Conservation (phyloP, 2,888 invertebrate species). For the Candidula unifasciata region DNA sequence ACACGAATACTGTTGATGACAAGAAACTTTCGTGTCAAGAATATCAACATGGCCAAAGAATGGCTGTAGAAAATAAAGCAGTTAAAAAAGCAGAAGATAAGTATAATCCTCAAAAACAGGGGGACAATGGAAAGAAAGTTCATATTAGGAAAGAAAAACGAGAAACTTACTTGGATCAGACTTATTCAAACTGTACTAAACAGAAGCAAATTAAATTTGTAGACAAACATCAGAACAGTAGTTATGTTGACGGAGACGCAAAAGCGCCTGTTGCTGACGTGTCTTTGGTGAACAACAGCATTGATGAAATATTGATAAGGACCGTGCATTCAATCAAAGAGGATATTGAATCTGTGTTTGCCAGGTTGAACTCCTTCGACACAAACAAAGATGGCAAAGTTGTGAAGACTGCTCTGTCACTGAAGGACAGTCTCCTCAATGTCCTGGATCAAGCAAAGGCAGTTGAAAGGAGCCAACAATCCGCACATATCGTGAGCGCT, state of each 20-base stretch:
- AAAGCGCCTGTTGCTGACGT: background rate
- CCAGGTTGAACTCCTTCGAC: background rate
- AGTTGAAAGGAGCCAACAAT: too few relatives aligned
- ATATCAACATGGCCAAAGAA: background rate
- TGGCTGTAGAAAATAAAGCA: too few relatives aligned
- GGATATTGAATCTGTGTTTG: constrained; percentile 17
- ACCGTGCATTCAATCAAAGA: constrained; percentile 10
- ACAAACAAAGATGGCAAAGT: background rate
- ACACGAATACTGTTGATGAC: background rate
- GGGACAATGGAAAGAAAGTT: too few relatives aligned
- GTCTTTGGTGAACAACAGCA: background rate
- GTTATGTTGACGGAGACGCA: too few relatives aligned
- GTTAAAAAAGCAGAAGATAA: background rate
- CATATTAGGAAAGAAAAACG: too few relatives aligned
- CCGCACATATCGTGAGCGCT: background rate
- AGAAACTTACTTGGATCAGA: too few relatives aligned
- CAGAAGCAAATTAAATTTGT: background rate
- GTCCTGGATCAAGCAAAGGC: background rate
- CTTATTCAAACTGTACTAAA: background rate
- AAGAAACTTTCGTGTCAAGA: background rate
- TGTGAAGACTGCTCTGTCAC: background rate
- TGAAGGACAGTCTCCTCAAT: background rate
- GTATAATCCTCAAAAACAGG: too few relatives aligned
- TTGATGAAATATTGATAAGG: background rate
- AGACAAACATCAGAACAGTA: background rate